These are phyloP conservation scores for Leptinotarsa peninsularis DNA, from an alignment of 2,888 invertebrate species.

Conservation along the genomic window DNA sequence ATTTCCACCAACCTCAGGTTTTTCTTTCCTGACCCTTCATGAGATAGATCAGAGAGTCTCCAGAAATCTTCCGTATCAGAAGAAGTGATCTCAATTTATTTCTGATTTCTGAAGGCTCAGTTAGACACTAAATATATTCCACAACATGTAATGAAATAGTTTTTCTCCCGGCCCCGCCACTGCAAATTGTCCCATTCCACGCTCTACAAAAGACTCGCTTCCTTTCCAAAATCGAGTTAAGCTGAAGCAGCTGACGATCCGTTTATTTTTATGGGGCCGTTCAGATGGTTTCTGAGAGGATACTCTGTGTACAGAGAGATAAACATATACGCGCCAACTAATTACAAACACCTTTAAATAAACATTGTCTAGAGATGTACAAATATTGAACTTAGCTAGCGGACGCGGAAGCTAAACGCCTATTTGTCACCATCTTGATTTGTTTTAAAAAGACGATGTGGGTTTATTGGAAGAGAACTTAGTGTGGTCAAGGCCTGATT, in stretches of 20 bases:
- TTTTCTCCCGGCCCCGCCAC: background rate
- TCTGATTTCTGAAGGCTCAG: too few relatives aligned
- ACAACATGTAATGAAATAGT: too few relatives aligned
- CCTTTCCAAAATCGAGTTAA: slow-evolving; percentile 35
- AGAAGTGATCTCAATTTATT: too few relatives aligned
- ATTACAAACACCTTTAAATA: slow-evolving; percentile 65
- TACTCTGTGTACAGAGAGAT: slow-evolving; percentile 56
- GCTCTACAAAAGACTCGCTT: slow-evolving; percentile 11
- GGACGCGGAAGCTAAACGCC: slow-evolving; percentile 34
- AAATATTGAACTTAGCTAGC: slow-evolving; percentile 54
- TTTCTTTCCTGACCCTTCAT: too few relatives aligned
- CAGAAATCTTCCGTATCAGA: too few relatives aligned
- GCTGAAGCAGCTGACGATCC: slow-evolving; percentile 52
- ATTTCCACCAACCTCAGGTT: too few relatives aligned
- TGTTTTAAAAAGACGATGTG: too few relatives aligned
- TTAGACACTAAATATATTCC: too few relatives aligned
- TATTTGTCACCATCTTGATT: background rate
- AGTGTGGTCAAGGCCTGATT: too few relatives aligned
- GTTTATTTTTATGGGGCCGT: slow-evolving; percentile 57
- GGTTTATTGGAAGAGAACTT: too few relatives aligned
- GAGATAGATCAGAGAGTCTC: too few relatives aligned
- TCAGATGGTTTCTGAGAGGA: slow-evolving; percentile 55
- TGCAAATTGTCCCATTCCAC: background rate
- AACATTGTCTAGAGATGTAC: slow-evolving; percentile 57
- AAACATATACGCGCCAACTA: slow-evolving; percentile 61